phyloP scores from a whole-genome alignment of 1,140 invertebrate genomes.

The Venustaconcha ellipsiformis region DNA sequence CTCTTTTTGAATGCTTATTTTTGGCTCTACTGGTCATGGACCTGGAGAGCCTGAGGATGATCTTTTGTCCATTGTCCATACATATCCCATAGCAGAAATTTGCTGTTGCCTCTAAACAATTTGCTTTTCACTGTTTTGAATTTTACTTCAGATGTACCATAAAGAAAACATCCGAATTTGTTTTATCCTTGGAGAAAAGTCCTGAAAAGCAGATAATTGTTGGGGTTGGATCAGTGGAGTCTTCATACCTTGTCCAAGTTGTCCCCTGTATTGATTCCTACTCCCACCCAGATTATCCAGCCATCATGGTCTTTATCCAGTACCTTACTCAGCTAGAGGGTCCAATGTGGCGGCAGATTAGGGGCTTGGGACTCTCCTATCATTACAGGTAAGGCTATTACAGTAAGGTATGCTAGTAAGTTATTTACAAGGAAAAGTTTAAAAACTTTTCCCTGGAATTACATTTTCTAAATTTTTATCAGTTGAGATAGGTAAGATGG shows the following conservation, averaged over 20 bases:
- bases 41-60: no score
- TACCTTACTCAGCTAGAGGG: constrained; percentile 91
- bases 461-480: no score
- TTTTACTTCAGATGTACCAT: constrained; percentile 31
- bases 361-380: constrained; percentile 89
- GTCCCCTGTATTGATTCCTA: constrained; percentile 77
- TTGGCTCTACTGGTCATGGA: no score
- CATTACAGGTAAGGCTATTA: constrained; percentile 72
- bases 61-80: no score
- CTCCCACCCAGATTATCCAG: constrained; percentile 77
- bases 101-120: no score
- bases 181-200: constrained; percentile 28
- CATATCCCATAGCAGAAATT: no score
- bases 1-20: neutral
- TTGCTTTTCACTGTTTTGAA: neutral
- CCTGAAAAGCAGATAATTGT: constrained; percentile 74
- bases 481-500: no score
- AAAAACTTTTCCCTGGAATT: no score
- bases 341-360: constrained; percentile 87
- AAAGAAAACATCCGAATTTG: constrained; percentile 38
- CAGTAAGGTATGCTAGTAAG: neutral
- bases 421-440: neutral
- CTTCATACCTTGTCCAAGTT: constrained; percentile 76
- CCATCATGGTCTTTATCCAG: constrained; percentile 83
- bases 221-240: constrained; percentile 87